Evolutionary conservation across 1,140 invertebrate species (phyloP).

Genomic region (Brachystomella parvula): DNA sequence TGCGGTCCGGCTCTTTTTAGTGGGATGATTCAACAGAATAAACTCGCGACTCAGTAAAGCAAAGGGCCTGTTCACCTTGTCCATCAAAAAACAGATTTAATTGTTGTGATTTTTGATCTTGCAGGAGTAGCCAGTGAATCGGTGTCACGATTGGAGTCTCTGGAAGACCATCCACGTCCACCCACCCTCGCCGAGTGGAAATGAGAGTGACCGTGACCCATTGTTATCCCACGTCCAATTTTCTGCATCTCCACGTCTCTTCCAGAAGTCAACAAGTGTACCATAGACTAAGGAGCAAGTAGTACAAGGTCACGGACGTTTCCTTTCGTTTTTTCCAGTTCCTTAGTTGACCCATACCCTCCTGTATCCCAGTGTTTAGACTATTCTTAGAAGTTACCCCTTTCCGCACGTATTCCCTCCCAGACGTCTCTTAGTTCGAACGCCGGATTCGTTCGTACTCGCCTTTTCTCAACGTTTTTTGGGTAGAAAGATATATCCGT

Average conservation of each 20-base stretch:
- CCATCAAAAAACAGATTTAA: no score
- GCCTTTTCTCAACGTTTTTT: not conserved
- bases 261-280: constrained; percentile 1
- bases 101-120: not conserved
- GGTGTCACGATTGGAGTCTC: not conserved
- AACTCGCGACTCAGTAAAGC: not conserved
- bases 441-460: not conserved
- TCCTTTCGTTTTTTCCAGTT: not conserved
- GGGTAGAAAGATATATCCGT: not conserved
- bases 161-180: no score
- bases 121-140: not conserved
- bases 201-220: constrained; percentile 7
- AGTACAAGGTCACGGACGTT: not conserved
- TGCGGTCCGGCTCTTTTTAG: constrained; percentile 6
- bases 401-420: not conserved
- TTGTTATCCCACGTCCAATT: not conserved
- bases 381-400: no score
- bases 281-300: not conserved
- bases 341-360: not conserved
- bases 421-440: not conserved
- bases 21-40: not conserved
- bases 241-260: not conserved
- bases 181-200: no score
- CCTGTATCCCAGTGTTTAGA: not conserved
- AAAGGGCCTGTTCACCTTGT: not conserved